Conservation (phyloP, 2,888 invertebrate species). For the Acanthosepion lycidas region DNA sequence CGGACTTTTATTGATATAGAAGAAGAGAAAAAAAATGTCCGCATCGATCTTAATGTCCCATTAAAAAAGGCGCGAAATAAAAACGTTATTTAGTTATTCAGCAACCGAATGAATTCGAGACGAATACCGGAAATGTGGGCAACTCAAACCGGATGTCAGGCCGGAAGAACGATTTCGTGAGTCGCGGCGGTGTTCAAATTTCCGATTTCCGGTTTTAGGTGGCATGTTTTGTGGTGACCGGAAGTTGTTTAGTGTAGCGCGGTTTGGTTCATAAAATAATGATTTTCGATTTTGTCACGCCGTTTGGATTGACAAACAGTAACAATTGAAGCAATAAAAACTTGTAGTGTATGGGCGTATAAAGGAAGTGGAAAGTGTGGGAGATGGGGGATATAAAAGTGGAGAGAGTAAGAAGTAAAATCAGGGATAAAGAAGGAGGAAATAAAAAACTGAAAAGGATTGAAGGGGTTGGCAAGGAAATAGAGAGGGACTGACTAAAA, state of each 20-base stretch:
- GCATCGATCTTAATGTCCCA: neutral
- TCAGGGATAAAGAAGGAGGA: too few species aligned
- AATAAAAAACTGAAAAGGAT: too few species aligned
- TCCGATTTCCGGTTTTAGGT: neutral
- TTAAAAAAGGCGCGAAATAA: neutral
- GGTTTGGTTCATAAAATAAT: neutral
- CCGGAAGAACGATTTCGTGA: neutral
- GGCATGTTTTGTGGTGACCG: neutral
- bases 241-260: neutral
- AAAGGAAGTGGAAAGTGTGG: neutral
- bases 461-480: too few species aligned
- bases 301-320: neutral
- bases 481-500: too few species aligned
- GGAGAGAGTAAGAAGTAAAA: too few species aligned
- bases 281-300: neutral
- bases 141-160: constrained; percentile 7
- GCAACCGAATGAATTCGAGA: neutral
- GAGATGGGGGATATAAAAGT: too few species aligned
- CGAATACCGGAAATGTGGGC: neutral
- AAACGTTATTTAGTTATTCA: neutral
- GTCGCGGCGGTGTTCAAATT: neutral
- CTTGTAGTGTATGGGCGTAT: neutral
- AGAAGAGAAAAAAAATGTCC: neutral
- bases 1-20: neutral
- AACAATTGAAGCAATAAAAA: neutral